These are phyloP conservation scores for Fabriciana adippe DNA, from an alignment of 2,888 invertebrate genomes.

Conservation along the genomic window DNA sequence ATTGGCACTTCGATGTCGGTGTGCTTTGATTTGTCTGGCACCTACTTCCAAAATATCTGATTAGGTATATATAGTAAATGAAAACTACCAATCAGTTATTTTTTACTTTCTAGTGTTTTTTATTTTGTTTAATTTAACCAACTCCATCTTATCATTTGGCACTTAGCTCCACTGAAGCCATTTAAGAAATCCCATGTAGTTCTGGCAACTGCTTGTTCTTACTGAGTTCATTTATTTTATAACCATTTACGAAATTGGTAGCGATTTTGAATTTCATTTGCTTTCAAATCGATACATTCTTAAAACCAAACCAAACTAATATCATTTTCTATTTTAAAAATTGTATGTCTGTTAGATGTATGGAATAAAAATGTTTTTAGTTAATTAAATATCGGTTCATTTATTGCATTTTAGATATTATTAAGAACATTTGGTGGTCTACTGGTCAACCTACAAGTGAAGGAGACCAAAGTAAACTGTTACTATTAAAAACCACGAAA, in stretches of 20 bases:
- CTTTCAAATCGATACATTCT: neutral
- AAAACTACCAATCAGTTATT: too few relatives aligned
- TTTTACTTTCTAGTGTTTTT: too few relatives aligned
- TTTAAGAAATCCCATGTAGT: neutral
- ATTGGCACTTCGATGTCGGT: neutral
- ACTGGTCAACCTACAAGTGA: too few relatives aligned
- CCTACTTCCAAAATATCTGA: neutral
- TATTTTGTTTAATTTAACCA: neutral
- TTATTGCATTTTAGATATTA: too few relatives aligned
- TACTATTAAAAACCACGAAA: too few relatives aligned
- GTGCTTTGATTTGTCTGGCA: neutral
- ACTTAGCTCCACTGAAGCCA: neutral
- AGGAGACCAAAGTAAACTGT: too few relatives aligned
- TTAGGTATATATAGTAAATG: too few relatives aligned
- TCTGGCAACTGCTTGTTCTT: slow-evolving; percentile 3
- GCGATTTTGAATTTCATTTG: neutral
- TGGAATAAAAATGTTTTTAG: too few relatives aligned
- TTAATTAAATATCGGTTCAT: too few relatives aligned
- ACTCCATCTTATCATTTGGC: slow-evolving; percentile 3
- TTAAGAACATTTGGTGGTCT: too few relatives aligned
- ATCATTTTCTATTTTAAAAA: neutral
- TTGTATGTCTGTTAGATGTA: too few relatives aligned
- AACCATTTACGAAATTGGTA: neutral
- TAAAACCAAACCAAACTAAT: neutral
- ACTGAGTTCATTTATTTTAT: slow-evolving; percentile 5